Conservation (phyloP, 2,797 vertebrate genomes). For the Tamandua tetradactyla region DNA sequence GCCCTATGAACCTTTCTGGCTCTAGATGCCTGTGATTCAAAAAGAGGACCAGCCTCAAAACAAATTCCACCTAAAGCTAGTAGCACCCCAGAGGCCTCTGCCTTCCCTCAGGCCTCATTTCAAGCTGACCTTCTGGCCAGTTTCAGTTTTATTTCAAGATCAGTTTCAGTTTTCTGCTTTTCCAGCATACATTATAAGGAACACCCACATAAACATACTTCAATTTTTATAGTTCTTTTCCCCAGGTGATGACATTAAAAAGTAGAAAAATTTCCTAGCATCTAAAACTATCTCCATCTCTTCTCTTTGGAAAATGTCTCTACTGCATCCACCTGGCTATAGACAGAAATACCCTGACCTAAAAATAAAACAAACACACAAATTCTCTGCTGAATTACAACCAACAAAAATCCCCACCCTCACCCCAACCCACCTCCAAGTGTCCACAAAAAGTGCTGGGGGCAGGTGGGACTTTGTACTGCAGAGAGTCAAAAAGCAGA, state of each 20-base stretch:
- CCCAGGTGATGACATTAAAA: constrained; percentile 39
- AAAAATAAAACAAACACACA: not conserved
- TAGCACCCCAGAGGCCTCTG: not conserved
- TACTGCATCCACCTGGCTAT: not conserved
- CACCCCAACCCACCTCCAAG: not conserved
- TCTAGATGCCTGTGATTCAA: not conserved
- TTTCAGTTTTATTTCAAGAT: constrained; percentile 30
- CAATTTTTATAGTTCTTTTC: constrained; percentile 60
- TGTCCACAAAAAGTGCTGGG: not conserved
- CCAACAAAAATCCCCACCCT: not conserved
- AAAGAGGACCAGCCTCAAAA: not conserved
- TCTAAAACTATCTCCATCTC: constrained; percentile 27
- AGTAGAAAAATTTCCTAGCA: not conserved
- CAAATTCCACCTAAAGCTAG: constrained; percentile 23
- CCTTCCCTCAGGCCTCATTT: constrained; percentile 6
- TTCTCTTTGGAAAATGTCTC: not conserved
- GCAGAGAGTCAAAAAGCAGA: not conserved
- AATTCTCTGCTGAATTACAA: not conserved
- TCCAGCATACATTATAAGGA: constrained; percentile 36
- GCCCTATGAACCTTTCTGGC: not conserved
- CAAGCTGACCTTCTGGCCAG: constrained; percentile 3
- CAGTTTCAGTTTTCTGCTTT: constrained; percentile 62
- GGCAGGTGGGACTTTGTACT: not conserved
- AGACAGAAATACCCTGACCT: not conserved
- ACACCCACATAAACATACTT: constrained; percentile 55